Conservation (phyloP, 2,113 vertebrate genomes). For the Pangasianodon hypophthalmus region DNA sequence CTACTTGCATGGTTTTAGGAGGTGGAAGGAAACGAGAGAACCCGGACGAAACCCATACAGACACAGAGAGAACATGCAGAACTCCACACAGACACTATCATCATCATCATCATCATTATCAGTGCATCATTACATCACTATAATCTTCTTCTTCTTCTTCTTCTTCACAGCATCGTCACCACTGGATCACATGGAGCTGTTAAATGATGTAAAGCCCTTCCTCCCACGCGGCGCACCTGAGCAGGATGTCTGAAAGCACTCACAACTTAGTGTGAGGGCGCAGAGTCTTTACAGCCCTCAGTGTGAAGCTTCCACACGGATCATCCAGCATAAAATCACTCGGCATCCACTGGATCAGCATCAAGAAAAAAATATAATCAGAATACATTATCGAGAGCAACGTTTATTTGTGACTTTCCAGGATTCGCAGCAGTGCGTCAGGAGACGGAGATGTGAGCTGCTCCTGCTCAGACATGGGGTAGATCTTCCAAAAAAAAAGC, state of each 20-base stretch:
- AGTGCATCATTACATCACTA: no score
- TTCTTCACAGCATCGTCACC: not conserved
- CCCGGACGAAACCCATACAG: not conserved
- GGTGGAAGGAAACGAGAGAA: not conserved
- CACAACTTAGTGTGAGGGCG: not conserved
- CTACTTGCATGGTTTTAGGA: not conserved
- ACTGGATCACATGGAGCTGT: not conserved
- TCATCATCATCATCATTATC: not conserved
- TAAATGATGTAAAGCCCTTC: not conserved
- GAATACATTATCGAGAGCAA: no score
- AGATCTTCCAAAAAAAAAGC: not conserved
- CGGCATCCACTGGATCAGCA: not conserved
- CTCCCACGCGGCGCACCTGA: conserved; percentile 35
- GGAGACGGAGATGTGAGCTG: not conserved
- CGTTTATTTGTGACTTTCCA: not conserved
- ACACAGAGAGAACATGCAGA: not conserved
- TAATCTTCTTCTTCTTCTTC: not conserved
- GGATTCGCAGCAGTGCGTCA: conserved; percentile 13
- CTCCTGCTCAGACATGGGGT: not conserved
- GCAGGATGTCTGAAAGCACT: conserved; percentile 1
- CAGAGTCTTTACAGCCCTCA: not conserved
- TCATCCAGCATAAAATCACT: not conserved
- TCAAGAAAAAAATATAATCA: not conserved
- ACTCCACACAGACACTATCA: not conserved
- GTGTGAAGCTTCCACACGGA: not conserved